These are phyloP conservation scores for Chlamydotis undulata DNA, from an alignment of 2,113 vertebrate species.

Conservation along the genomic window DNA sequence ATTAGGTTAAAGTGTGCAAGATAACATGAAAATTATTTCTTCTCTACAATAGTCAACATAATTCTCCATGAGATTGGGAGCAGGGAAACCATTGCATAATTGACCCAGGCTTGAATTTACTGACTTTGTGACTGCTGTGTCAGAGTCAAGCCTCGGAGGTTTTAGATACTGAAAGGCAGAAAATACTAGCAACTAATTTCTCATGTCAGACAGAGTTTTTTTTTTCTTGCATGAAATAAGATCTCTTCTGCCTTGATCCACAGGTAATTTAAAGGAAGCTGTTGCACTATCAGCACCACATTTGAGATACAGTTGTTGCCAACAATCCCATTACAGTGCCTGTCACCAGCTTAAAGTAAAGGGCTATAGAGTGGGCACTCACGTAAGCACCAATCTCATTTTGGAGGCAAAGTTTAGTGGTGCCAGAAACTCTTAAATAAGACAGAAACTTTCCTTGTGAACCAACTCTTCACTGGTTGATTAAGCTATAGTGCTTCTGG, in stretches of 20 bases:
- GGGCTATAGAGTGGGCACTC: neutral
- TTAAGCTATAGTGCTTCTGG: neutral
- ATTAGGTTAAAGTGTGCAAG: neutral
- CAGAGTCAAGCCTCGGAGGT: neutral
- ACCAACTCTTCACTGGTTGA: neutral
- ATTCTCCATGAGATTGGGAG: neutral
- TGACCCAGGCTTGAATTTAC: neutral
- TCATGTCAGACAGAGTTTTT: neutral
- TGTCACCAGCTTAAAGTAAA: neutral
- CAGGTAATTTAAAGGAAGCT: neutral
- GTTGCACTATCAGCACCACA: neutral
- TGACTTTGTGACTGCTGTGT: neutral
- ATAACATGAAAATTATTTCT: neutral
- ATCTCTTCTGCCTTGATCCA: neutral
- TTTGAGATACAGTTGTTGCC: neutral
- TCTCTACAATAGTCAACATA: neutral
- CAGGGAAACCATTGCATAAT: neutral
- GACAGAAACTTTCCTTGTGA: neutral
- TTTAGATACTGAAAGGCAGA: neutral
- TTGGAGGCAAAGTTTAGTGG: neutral
- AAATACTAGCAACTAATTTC: neutral
- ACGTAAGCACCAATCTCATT: neutral
- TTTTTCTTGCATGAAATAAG: neutral
- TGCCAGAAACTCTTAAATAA: neutral
- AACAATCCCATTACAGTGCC: neutral